Evolutionary conservation across 2,888 invertebrate species (phyloP).

Genomic region (Phalera bucephala): DNA sequence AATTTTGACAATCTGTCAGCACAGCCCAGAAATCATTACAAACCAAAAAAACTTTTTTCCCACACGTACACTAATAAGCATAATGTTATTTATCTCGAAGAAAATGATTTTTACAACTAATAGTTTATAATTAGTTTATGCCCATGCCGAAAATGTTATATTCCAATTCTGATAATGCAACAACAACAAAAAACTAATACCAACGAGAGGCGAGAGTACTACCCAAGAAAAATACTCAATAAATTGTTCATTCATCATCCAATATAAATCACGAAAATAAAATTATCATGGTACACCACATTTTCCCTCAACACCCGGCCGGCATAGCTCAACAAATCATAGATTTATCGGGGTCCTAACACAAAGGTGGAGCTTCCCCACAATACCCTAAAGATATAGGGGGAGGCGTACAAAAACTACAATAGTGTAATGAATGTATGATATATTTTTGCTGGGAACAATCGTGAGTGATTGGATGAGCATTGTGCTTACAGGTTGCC

Average conservation of each 20-base stretch:
- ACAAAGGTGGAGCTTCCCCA: not conserved
- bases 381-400: not conserved
- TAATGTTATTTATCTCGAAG: too few species aligned
- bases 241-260: not conserved
- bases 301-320: not conserved
- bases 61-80: too few species aligned
- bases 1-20: too few species aligned
- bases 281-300: constrained; percentile 1
- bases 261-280: constrained; percentile 1
- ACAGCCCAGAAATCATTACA: too few species aligned
- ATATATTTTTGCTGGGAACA: not conserved
- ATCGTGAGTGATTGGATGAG: not conserved
- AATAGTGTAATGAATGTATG: not conserved
- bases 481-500: not conserved
- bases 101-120: too few species aligned
- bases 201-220: too few species aligned
- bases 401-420: not conserved
- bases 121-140: too few species aligned
- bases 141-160: too few species aligned
- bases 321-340: constrained; percentile 1
- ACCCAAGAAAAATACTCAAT: too few species aligned
- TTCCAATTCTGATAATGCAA: too few species aligned
- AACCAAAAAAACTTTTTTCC: too few species aligned
- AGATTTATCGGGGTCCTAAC: not conserved
- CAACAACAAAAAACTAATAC: too few species aligned